Base-by-base conservation (phyloP, 2,113 vertebrate genomes). In the Paraplagusia blochii region DNA sequence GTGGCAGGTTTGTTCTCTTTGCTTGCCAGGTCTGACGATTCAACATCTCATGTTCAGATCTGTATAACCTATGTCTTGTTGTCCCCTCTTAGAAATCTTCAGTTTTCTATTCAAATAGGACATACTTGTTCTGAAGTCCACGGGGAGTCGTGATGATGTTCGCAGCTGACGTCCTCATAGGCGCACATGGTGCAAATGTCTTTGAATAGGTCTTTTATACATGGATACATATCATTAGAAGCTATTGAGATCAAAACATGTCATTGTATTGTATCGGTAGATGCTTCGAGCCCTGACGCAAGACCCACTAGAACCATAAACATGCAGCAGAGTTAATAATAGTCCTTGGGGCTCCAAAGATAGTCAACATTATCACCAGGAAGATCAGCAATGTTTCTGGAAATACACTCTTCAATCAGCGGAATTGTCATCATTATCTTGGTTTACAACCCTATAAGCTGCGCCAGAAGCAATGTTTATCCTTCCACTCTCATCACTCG, bases 1-100 rank as follows among this genome's bases (percentile, higher is more conserved):
- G 79, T 81, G 85, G 88, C 85, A 84, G 82, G 81, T 82, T 76
- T 63, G 66, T 66, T 69, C 79, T 68, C 61, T 6, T 57, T 34
- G 63, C 64, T 57, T 58, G 58, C 22, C 61, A 68, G 54, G 53
- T 69, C 63, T 48, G 58, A 60, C 62, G 35, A 49, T 72, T 74
- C 63, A 29, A 58, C 68, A 56, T 56, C 58, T 64, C 33, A 11
- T 61, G 56, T 57, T 66, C 54, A 58, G 66, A 73, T 75, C 78
- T 72, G 35, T 55, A 55, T 45, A 58, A 47, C 69, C 58, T 46
- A 39, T 63, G 11, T n/a, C 36, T 60, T 10, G 9, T 16, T 40
- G 50, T 61, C 62, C 53, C 10, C 40, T 36, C 56, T 60, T 17
- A n/a, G 72, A 16, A 0, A 18, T 18, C 50, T 1, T 39, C 56